Conservation (phyloP, 2,888 invertebrate genomes). For the Hedya salicella region DNA sequence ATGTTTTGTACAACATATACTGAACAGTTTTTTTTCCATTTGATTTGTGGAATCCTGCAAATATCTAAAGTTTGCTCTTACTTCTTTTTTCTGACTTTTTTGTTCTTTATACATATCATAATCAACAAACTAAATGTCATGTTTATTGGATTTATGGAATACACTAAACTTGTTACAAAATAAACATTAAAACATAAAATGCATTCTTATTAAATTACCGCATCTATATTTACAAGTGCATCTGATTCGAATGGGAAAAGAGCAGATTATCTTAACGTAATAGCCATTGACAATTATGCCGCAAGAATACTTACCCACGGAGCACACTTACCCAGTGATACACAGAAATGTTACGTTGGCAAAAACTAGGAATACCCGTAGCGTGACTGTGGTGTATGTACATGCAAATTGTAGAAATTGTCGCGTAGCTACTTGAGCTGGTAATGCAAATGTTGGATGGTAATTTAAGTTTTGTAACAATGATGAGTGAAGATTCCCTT, state of each 20-base stretch:
- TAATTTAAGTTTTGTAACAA: background rate
- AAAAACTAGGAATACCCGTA: constrained; percentile 53
- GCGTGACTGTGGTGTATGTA: constrained; percentile 48
- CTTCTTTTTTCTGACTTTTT: no score
- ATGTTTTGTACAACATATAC: no score
- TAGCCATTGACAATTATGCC: constrained; percentile 48
- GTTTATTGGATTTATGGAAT: no score
- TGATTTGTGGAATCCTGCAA: no score
- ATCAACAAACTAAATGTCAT: no score
- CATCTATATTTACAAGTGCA: constrained; percentile 1
- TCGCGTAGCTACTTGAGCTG: constrained; percentile 4
- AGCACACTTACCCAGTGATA: constrained; percentile 51
- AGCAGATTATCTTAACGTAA: constrained; percentile 50
- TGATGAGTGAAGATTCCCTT: no score
- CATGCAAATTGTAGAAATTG: constrained; percentile 33
- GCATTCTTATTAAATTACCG: background rate
- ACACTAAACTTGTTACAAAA: no score
- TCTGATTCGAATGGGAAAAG: constrained; percentile 42
- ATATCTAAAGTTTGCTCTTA: no score
- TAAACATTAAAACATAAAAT: no score
- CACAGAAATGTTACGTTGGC: constrained; percentile 51
- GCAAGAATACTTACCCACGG: constrained; percentile 46
- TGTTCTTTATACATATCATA: no score
- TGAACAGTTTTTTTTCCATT: no score
- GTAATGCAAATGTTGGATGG: background rate